Evolutionary conservation across 2,888 invertebrate species (phyloP), one percentile per base, ranked within the genome.

Genomic region (Lumbricus terrestris): DNA sequence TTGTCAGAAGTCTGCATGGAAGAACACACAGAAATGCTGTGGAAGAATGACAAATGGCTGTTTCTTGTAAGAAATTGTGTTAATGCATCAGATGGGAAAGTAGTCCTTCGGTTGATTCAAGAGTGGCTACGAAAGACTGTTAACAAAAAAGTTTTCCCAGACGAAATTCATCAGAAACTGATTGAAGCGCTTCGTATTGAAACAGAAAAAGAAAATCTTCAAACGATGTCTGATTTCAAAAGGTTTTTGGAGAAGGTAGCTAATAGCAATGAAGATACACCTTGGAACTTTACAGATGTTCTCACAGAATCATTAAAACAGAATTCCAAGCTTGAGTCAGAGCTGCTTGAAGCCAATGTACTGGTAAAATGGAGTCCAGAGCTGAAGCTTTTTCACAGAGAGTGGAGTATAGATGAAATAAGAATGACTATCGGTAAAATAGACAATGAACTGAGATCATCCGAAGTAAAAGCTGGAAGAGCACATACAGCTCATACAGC

Each of bases 11-110:
- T 20, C 18, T 34, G 33, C 34, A 83, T 3, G 6, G 34, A 33
- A 34, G 83, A 83, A 34, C 33, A 83, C 83, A 83, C 35, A 16
- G 33, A 33, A 83, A 11, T 34, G 35, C 6, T 83, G 18, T 83
- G 83, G 83, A 83, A 83, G 16, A 83, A 83, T 83, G 83, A 33
- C 16, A 83, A 83, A 83, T 83, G 83, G 83, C 83, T 83, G 34
- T 20, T 34, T 34, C 83, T 83, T 34, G 83, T 83, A n/a, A 83
- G 34, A 33, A 83, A 83, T 20, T 83, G 83, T 34, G 4, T 34
- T 35, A 20, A 35, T 34, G 34, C 35, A 35, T 34, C 3, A 83
- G 34, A 83, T 34, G 35, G 34, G 34, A 33, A 83, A 15, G 18
- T 18, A 83, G 34, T 83, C 34, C 83, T 33, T 18, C 34, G 29